phyloP scores from a whole-genome alignment of 2,888 invertebrate species.

The Tineola bisselliella region DNA sequence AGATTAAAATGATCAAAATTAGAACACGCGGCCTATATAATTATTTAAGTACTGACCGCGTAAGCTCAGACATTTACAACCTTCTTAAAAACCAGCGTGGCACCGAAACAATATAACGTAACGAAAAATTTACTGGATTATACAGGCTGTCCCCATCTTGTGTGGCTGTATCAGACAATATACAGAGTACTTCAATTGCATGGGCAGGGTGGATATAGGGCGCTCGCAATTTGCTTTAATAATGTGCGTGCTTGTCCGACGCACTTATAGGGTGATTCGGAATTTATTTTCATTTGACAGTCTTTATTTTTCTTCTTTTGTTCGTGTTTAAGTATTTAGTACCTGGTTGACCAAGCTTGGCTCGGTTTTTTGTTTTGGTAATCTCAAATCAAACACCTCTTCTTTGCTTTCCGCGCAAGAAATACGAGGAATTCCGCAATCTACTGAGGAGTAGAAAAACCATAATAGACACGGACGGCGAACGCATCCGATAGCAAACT shows the following conservation, averaged over 20 bases:
- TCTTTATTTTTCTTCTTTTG: conserved; percentile 11
- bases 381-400: too few species aligned
- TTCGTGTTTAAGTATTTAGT: background rate
- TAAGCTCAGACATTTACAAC: background rate
- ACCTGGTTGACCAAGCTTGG: background rate
- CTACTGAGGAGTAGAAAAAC: too few species aligned
- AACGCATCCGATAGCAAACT: too few species aligned
- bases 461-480: too few species aligned
- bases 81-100: background rate
- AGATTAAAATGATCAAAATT: too few species aligned
- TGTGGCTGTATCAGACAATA: conserved; percentile 7
- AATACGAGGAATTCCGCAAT: too few species aligned
- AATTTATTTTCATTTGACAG: conserved; percentile 35
- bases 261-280: conserved; percentile 40
- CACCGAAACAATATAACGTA: background rate
- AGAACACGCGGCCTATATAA: too few species aligned
- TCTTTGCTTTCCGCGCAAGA: too few species aligned
- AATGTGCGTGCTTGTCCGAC: conserved; percentile 38
- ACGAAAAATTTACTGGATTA: background rate
- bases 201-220: conserved; percentile 16
- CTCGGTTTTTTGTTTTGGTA: too few species aligned
- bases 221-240: conserved; percentile 54
- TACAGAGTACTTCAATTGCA: conserved; percentile 8
- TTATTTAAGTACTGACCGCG: too few species aligned
- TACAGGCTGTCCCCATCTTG: conserved; percentile 3